Evolutionary conservation across 2,113 vertebrate species (phyloP).

Genomic region (Piprites chloris): DNA sequence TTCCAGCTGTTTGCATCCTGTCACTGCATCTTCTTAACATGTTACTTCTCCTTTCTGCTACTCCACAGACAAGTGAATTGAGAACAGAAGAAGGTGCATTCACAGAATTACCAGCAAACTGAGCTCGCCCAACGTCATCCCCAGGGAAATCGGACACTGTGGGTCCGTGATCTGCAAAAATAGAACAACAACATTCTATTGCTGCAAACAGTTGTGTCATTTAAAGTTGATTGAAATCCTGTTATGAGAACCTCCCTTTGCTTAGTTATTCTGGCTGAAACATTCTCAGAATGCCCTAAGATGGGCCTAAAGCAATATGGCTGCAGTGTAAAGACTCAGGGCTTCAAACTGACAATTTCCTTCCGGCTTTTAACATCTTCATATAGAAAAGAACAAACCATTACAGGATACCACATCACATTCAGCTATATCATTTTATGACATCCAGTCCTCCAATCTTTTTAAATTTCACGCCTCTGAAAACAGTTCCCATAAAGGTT

Average conservation of each 20-base stretch:
- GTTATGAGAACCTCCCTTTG: neutral
- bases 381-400: neutral
- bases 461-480: neutral
- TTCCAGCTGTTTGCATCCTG: neutral
- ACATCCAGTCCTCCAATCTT: neutral
- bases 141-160: slow-evolving; percentile 84
- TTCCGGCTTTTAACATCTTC: neutral
- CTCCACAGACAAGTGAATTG: neutral
- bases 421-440: neutral
- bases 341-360: neutral
- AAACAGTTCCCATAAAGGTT: neutral
- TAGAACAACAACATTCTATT: neutral
- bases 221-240: neutral
- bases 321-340: neutral
- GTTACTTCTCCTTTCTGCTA: neutral
- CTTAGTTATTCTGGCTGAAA: neutral
- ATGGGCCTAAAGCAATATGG: neutral
- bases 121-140: slow-evolving; percentile 88
- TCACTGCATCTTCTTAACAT: fast-evolving
- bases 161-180: slow-evolving; percentile 85
- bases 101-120: slow-evolving; percentile 86
- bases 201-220: neutral
- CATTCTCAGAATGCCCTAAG: neutral
- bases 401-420: neutral
- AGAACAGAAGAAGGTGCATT: neutral